Percentiles rank a stretch among this genome's conserved stretches.
Evolutionary conservation across 1,140 invertebrate genomes (phyloP).

Genomic region (Zaprionus vittiger): DNA sequence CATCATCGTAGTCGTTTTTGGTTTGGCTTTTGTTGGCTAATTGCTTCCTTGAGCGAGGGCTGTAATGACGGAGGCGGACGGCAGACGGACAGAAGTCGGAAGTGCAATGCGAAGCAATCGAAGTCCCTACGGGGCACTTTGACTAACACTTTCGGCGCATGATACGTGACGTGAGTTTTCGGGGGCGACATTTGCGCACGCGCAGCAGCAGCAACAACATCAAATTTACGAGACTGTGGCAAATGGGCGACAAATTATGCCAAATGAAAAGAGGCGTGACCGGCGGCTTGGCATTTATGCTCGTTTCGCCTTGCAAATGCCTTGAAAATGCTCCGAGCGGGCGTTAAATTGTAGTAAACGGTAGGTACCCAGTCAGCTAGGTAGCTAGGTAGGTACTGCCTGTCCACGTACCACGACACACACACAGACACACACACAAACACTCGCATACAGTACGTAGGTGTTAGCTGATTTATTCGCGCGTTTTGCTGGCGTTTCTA

Average conservation of each 20-base stretch:
- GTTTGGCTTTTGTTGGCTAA: slow-evolving; percentile 51
- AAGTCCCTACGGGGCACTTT: not conserved
- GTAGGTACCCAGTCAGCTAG: slow-evolving; percentile 18
- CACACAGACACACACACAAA: not conserved
- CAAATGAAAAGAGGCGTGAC: slow-evolving; percentile 77
- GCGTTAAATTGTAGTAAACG: slow-evolving; percentile 58
- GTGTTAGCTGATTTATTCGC: slow-evolving; percentile 76
- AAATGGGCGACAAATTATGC: slow-evolving; percentile 81
- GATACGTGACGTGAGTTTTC: slow-evolving; percentile 29
- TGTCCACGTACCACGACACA: slow-evolving; percentile 16
- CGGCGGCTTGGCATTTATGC: slow-evolving; percentile 69
- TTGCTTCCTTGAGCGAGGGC: slow-evolving; percentile 61
- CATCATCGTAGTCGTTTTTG: slow-evolving; percentile 24
- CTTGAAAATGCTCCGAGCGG: slow-evolving; percentile 47
- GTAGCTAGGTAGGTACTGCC: not conserved
- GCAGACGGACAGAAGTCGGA: slow-evolving; percentile 61
- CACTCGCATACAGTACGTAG: slow-evolving; percentile 8
- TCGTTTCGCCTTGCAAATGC: slow-evolving; percentile 47
- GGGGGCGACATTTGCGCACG: slow-evolving; percentile 69
- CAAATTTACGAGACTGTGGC: slow-evolving; percentile 69
- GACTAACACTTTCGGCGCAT: not conserved
- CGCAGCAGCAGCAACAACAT: slow-evolving; percentile 39
- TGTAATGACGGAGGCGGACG: slow-evolving; percentile 38
- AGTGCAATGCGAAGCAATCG: slow-evolving; percentile 41
- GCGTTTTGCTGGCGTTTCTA: slow-evolving; percentile 76